Conservation (phyloP, 2,888 invertebrate genomes). For the Drepanosiphum platanoidis region DNA sequence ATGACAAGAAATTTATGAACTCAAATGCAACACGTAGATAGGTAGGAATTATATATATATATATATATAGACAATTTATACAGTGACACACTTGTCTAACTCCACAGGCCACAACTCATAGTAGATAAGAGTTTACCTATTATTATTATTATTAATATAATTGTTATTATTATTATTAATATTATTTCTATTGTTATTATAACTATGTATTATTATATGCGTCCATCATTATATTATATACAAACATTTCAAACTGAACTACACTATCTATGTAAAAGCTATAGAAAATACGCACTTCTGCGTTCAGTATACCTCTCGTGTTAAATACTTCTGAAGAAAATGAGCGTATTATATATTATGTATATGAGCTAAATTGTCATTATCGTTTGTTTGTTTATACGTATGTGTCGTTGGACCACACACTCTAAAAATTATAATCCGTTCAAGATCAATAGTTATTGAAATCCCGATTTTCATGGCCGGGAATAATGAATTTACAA, state of each 20-base stretch:
- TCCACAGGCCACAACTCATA: no score
- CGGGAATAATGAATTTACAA: neutral
- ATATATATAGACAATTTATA: neutral
- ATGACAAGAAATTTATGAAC: neutral
- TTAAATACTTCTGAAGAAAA: neutral
- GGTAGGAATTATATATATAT: neutral
- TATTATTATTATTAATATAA: no score
- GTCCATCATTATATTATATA: neutral
- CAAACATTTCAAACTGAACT: neutral
- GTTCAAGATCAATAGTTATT: neutral
- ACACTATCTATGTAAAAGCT: neutral
- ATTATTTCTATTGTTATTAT: no score
- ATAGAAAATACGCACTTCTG: neutral
- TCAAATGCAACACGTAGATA: neutral
- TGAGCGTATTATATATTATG: neutral
- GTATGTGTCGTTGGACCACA: neutral
- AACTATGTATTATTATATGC: neutral
- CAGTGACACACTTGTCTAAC: neutral
- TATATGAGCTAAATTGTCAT: neutral
- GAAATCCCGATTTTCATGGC: neutral
- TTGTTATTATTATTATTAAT: no score
- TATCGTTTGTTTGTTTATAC: neutral
- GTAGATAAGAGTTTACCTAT: no score
- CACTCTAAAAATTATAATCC: neutral
- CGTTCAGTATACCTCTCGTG: neutral